Evolutionary conservation across 2,888 invertebrate species (phyloP).

Genomic region (Pyrrhia umbra): DNA sequence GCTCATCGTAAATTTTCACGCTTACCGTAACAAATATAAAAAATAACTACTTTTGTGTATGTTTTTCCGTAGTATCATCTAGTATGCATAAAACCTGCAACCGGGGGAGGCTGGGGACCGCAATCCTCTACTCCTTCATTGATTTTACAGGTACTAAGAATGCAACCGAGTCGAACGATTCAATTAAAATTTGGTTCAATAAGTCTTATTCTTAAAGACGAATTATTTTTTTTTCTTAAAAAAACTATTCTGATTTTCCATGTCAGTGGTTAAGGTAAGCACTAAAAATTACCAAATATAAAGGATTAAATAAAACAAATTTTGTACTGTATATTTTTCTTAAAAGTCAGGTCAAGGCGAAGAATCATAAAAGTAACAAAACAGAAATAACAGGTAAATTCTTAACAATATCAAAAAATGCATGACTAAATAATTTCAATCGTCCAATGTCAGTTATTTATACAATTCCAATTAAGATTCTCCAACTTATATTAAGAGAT

Average conservation of each 20-base stretch:
- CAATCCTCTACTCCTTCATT: conserved; percentile 72
- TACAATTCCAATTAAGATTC: conserved; percentile 57
- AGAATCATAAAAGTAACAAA: conserved; percentile 16
- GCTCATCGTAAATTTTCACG: conserved; percentile 65
- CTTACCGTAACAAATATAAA: conserved; percentile 64
- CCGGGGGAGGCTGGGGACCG: conserved; percentile 60
- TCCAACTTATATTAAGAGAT: conserved; percentile 54
- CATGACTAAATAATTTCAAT: conserved; percentile 9
- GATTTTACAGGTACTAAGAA: conserved; percentile 70
- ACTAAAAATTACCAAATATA: too few relatives aligned
- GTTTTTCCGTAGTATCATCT: conserved; percentile 64
- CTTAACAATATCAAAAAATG: conserved; percentile 9
- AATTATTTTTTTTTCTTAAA: background rate
- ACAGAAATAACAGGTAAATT: conserved; percentile 19
- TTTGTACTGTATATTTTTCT: too few relatives aligned
- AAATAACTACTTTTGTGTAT: conserved; percentile 65
- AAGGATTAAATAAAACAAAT: too few relatives aligned
- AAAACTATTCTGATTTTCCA: too few relatives aligned
- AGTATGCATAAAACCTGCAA: conserved; percentile 68
- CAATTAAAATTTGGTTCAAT: conserved; percentile 22
- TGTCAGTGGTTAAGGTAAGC: background rate
- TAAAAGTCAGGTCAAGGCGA: too few relatives aligned
- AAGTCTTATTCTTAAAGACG: background rate
- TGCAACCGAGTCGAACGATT: conserved; percentile 60
- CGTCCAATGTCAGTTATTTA: conserved; percentile 35